Evolutionary conservation across 1,140 invertebrate genomes (phyloP).

Genomic region (Mamestra configurata): DNA sequence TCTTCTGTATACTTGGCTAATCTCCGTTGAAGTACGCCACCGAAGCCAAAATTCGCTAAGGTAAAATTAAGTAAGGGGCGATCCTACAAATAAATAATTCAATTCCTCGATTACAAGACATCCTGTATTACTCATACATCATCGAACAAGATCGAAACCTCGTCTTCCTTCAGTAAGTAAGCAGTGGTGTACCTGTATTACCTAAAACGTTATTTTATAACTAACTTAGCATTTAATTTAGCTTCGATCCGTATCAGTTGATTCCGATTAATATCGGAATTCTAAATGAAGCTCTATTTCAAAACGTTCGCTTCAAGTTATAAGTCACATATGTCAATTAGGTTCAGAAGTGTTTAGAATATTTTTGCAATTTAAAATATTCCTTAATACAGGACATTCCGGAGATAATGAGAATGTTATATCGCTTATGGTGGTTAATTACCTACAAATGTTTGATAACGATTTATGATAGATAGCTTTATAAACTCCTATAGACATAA

Average conservation of each 20-base stretch:
- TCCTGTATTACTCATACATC: neutral
- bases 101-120: conserved; percentile 1
- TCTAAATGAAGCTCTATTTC: conserved; percentile 37
- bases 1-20: too few relatives aligned
- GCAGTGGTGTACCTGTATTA: conserved; percentile 26
- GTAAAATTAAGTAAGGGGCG: neutral
- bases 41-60: neutral
- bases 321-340: conserved; percentile 38
- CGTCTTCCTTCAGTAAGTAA: neutral
- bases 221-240: conserved; percentile 28
- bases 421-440: neutral
- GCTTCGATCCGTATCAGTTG: conserved; percentile 15
- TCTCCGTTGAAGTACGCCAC: too few relatives aligned
- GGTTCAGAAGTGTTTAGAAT: conserved; percentile 10
- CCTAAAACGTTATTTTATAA: conserved; percentile 39
- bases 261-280: conserved; percentile 44
- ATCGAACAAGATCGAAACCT: conserved; percentile 22
- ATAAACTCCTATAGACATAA: too few relatives aligned
- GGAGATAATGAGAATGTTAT: conserved; percentile 1
- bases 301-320: conserved; percentile 8
- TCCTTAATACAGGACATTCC: conserved; percentile 25
- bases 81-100: neutral
- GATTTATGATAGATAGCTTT: neutral
- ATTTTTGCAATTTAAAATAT: conserved; percentile 45
- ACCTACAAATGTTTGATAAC: neutral